These are phyloP conservation scores for Eristalis pertinax DNA, from an alignment of 2,888 invertebrate genomes.

Conservation along the genomic window DNA sequence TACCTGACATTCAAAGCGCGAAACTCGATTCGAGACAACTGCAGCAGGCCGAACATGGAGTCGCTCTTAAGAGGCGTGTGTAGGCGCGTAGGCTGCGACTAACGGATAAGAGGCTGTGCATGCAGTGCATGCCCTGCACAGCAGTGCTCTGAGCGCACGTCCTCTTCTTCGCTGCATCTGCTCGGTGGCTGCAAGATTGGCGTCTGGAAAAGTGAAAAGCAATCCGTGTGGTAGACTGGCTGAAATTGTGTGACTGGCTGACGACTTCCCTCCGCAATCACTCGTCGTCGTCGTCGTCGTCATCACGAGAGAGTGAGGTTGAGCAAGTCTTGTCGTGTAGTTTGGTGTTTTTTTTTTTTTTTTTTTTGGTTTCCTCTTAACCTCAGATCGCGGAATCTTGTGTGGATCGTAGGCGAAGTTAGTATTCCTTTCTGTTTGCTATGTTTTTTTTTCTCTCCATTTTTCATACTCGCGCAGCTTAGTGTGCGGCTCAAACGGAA, in stretches of 20 bases:
- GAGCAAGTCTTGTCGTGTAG: slow-evolving; percentile 8
- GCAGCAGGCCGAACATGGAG: slow-evolving; percentile 15
- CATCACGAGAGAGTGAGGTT: slow-evolving; percentile 34
- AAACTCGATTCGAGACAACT: slow-evolving; percentile 21
- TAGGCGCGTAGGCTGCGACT: slow-evolving; percentile 65
- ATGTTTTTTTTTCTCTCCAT: too few species aligned
- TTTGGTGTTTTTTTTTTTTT: background rate
- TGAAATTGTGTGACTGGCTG: slow-evolving; percentile 42
- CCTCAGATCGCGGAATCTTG: slow-evolving; percentile 30
- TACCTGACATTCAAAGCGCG: slow-evolving; percentile 36
- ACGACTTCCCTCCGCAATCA: slow-evolving; percentile 48
- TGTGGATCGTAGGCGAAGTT: slow-evolving; percentile 9
- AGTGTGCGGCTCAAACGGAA: slow-evolving; percentile 48
- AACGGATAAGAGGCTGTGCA: slow-evolving; percentile 2
- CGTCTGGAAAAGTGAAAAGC: slow-evolving; percentile 71
- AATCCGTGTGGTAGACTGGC: slow-evolving; percentile 48
- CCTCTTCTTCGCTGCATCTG: slow-evolving; percentile 52
- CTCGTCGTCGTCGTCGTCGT: too few species aligned
- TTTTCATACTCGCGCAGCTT: too few species aligned
- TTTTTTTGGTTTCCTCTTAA: slow-evolving; percentile 5
- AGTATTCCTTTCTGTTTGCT: slow-evolving; percentile 1
- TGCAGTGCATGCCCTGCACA: background rate
- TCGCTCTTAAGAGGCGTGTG: slow-evolving; percentile 54
- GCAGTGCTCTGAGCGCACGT: background rate
- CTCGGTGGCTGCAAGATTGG: slow-evolving; percentile 21